Conservation (phyloP, 1,140 invertebrate species). For the Megathymus violae region DNA sequence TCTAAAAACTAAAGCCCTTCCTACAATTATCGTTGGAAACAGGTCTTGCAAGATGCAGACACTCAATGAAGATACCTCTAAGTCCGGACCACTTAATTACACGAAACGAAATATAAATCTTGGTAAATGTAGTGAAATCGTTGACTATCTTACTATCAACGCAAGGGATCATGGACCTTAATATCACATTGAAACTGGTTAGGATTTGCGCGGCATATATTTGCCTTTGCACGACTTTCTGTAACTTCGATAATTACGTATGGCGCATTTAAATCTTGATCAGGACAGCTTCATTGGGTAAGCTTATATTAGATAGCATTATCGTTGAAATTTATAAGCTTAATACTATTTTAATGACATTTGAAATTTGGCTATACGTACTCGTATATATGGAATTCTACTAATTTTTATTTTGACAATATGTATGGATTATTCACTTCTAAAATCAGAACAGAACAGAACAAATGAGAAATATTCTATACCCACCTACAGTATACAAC, state of each 20-base stretch:
- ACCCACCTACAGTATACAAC: no score
- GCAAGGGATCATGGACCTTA: slow-evolving; percentile 6
- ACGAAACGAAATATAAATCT: slow-evolving; percentile 30
- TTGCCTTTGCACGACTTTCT: slow-evolving; percentile 21
- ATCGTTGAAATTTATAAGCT: slow-evolving; percentile 19
- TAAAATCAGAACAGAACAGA: no score
- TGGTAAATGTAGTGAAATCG: slow-evolving; percentile 16
- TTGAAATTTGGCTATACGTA: neutral
- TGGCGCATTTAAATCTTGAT: slow-evolving; percentile 21
- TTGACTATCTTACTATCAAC: slow-evolving; percentile 3
- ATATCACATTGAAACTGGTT: neutral
- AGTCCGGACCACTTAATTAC: slow-evolving; percentile 29
- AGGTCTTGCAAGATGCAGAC: slow-evolving; percentile 22
- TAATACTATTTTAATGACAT: neutral
- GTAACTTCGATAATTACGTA: slow-evolving; percentile 23
- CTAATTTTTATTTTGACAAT: no score
- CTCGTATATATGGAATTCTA: no score
- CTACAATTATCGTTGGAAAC: slow-evolving; percentile 11
- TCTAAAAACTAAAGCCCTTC: neutral
- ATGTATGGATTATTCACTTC: no score
- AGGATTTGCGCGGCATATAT: slow-evolving; percentile 2
- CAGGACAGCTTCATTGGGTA: slow-evolving; percentile 15
- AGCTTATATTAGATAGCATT: slow-evolving; percentile 13
- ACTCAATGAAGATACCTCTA: slow-evolving; percentile 28
- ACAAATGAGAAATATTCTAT: no score